Conservation (phyloP, 2,888 invertebrate species). For the Agriotes lineatus region DNA sequence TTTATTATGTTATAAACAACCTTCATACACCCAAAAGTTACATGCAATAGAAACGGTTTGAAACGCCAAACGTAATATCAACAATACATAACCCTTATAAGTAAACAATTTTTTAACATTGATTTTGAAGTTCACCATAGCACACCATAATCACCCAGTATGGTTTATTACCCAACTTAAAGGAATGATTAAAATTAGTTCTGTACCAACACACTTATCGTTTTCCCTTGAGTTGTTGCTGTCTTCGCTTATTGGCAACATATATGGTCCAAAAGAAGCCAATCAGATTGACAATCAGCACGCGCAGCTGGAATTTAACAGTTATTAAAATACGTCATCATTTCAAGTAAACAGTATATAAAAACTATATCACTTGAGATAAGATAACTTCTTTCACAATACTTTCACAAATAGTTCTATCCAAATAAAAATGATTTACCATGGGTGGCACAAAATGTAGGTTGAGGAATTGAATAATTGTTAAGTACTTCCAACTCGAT, state of each 20-base stretch:
- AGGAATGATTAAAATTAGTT: neutral
- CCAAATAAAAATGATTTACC: conserved; percentile 70
- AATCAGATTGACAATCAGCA: conserved; percentile 81
- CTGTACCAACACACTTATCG: neutral
- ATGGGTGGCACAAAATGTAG: conserved; percentile 82
- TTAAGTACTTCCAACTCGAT: conserved; percentile 84
- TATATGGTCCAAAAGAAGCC: conserved; percentile 85
- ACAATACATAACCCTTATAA: no score
- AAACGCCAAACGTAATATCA: no score
- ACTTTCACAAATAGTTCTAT: neutral
- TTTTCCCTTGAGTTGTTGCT: conserved; percentile 59
- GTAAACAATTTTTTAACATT: no score
- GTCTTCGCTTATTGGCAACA: conserved; percentile 76
- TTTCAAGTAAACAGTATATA: neutral
- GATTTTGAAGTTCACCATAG: no score
- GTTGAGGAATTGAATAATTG: conserved; percentile 80
- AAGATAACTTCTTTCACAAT: neutral
- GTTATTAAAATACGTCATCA: no score
- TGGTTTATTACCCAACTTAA: neutral
- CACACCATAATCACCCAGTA: no score
- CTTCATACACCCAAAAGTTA: no score
- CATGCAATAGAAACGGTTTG: no score
- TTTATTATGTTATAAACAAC: no score
- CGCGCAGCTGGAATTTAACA: conserved; percentile 80
- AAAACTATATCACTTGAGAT: neutral